Evolutionary conservation across 2,113 vertebrate species (phyloP), one percentile per base, ranked within the genome.

Genomic region (Bettongia penicillata): DNA sequence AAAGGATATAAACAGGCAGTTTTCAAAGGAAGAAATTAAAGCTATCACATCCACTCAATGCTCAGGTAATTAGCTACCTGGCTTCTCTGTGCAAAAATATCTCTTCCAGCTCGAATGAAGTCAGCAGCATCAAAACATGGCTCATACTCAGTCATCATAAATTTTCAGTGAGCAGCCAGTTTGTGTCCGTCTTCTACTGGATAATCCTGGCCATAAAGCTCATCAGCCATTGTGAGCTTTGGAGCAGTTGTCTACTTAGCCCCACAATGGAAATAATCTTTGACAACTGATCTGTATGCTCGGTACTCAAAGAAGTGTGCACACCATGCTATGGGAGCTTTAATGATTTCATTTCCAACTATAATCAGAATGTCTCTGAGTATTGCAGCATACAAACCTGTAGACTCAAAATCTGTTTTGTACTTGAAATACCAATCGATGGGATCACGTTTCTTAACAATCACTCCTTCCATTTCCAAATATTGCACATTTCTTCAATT

Each of bases 401-500:
- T 99, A 96, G 99, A 99, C 95, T 99, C 98, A 98, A 99, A 99
- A 98, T 99, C 99, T 52, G 99, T 99, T 98, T 98, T 99, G 96
- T 99, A 99, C 51, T 99, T 98, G 43, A 98, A 6, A 2, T 99
- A 99, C 99, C 99, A 99, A 98, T 99, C 99, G 43, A 99, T 98
- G 50, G 98, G 98, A 49, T 99, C 99, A 49, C 99, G 99, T 47
- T 99, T 99, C 96, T 97, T 99, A 94, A 99, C 99, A 9, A 25
- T 98, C 93, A 99, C 98, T 10, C 99, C 99, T 98, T 99, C 99
- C 47, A 98, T 98, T 95, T 97, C 99, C 96, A 99, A 99, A 99
- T 99, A 99, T 99, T 99, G 99, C 99, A 99, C 99, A 99, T 99
- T 98, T 99, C 99, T 98, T 99, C 99, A 96, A 99, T 99, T 98